Base-by-base conservation (phyloP, 2,888 invertebrate species). In the Polydrusus pterygomalis region DNA sequence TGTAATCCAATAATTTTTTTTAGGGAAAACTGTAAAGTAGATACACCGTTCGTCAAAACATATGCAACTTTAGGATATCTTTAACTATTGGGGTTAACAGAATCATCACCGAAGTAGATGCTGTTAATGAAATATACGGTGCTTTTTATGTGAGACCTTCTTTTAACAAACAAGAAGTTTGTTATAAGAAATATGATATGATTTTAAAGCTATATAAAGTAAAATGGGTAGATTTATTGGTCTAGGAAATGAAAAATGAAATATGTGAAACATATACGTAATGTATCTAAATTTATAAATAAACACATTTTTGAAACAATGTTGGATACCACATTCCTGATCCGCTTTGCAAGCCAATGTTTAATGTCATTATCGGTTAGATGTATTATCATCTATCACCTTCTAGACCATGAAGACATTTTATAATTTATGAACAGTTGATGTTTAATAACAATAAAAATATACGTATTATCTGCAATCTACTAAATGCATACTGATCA, bases 61-160 rank as follows among this genome's bases (percentile, higher is more conserved):
- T 96, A 96, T 88, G 95, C 96, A 88, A 96, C 96, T 84, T 92
- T 96, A 88, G 96, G 96, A 89, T 96, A 96, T 89, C 94, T 96
- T 90, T 96, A 94, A 93, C 90, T 90, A 72, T 63, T 11, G 40
- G 63, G 47, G 25, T 43, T 10, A 17, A 15, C 45, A 25, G 13
- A 63, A 63, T 45, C n/a, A 34, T 34, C 17, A 63, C 25, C 25
- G 20, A 45, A 25, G 25, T 45, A 45, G 45, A 8, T 20, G 13
- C n/a, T n/a, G 13, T 47, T 47, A 8, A 0, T 45, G 1, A 1
- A 43, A 45, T 40, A 30, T 25, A 25, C 30, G 45, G 9, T n/a
- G 45, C 20, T 34, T 51, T 6, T 38, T 9, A 10, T 25, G 13
- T 30, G 2, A 20, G 30, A 49, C 47, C 25, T 15, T 56, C n/a